Conservation (phyloP, 1,140 invertebrate species). For the Drosophila pseudoananassae region DNA sequence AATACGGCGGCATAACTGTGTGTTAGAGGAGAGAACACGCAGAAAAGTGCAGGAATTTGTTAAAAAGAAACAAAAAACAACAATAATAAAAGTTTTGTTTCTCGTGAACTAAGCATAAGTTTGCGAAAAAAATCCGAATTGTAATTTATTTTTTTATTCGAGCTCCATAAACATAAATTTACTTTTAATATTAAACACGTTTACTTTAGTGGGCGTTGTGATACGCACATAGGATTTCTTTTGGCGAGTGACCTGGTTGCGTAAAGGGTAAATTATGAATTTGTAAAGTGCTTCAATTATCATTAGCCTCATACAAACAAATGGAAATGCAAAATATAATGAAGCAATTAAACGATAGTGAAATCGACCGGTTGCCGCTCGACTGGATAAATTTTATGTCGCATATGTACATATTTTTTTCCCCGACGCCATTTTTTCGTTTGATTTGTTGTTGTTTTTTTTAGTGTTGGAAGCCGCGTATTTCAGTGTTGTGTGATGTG, state of each 20-base stretch:
- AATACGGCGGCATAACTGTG: background rate
- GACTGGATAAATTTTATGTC: slow-evolving; percentile 42
- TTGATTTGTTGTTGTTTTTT: slow-evolving; percentile 40
- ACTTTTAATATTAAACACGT: background rate
- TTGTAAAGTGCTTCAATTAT: background rate
- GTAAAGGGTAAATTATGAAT: background rate
- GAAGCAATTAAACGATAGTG: background rate
- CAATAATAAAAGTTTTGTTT: background rate
- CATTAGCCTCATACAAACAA: background rate
- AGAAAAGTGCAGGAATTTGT: slow-evolving; percentile 3
- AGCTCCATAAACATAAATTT: too few species aligned
- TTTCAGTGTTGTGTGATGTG: slow-evolving; percentile 49
- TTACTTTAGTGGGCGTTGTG: background rate
- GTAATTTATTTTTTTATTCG: background rate
- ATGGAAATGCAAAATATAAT: background rate
- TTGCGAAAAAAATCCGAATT: background rate
- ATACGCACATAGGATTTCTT: background rate
- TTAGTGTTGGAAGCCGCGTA: slow-evolving; percentile 15
- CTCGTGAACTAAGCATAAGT: background rate
- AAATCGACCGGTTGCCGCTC: slow-evolving; percentile 6
- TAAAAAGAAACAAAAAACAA: background rate
- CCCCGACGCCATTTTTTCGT: slow-evolving; percentile 69
- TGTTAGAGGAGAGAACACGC: background rate
- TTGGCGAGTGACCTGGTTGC: background rate
- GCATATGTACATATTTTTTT: slow-evolving; percentile 71